These are phyloP conservation scores for Phenganax stokvisi DNA, from an alignment of 92 coral and sea anemone species.

Conservation along the genomic window DNA sequence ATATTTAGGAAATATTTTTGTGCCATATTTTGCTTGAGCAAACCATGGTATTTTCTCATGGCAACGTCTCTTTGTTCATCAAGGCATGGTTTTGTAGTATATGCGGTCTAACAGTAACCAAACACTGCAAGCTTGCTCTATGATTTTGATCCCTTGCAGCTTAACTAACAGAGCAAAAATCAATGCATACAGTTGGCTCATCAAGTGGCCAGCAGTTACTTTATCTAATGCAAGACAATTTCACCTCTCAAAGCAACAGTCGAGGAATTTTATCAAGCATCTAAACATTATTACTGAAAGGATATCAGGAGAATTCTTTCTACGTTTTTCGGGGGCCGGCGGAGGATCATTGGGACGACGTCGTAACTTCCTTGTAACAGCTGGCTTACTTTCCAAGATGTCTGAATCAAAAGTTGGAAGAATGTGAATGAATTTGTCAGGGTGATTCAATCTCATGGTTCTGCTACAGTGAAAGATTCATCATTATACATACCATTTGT, in stretches of 20 bases:
- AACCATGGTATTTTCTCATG: background rate
- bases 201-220: too few relatives aligned
- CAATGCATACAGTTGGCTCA: too few relatives aligned
- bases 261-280: background rate
- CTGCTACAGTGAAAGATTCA: background rate
- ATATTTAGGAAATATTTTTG: background rate
- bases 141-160: too few relatives aligned
- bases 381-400: slow-evolving; percentile 92
- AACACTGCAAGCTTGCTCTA: too few relatives aligned
- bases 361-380: slow-evolving; percentile 91
- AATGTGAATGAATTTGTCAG: background rate
- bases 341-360: slow-evolving; percentile 95
- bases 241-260: too few relatives aligned
- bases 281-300: slow-evolving; percentile 35
- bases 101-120: too few relatives aligned
- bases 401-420: slow-evolving; percentile 41
- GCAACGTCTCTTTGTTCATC: background rate
- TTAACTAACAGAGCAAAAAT: too few relatives aligned
- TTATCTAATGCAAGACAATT: too few relatives aligned
- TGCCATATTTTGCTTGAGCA: background rate
- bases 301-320: slow-evolving; percentile 95
- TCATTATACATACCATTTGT: slow-evolving; percentile 66
- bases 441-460: background rate
- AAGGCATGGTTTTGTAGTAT: too few relatives aligned
- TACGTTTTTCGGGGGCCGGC: slow-evolving; percentile 94